phyloP scores from a whole-genome alignment of 1,140 invertebrate species.

The Hydropsyche tenuis region DNA sequence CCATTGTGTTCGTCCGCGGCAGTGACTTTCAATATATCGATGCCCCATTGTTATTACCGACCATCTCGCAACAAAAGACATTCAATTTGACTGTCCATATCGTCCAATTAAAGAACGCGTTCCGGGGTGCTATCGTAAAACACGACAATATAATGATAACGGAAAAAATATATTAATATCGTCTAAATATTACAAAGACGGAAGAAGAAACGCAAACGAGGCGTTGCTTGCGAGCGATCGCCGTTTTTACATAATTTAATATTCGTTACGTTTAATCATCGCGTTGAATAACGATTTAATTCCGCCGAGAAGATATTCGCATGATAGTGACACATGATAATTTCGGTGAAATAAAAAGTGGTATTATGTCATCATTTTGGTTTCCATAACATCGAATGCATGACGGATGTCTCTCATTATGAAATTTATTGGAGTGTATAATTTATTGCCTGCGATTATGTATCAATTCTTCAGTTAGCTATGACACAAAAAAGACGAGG shows the following conservation, averaged over 20 bases:
- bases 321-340: background rate
- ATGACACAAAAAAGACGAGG: conserved; percentile 16
- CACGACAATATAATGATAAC: background rate
- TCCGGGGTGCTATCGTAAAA: background rate
- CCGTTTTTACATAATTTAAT: conserved; percentile 14
- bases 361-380: conserved; percentile 3
- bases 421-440: conserved; percentile 39
- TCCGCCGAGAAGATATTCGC: background rate
- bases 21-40: conserved; percentile 36
- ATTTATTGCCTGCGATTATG: conserved; percentile 35
- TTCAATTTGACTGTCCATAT: conserved; percentile 25
- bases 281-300: conserved; percentile 8
- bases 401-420: conserved; percentile 32
- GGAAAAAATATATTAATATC: no score
- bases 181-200: no score
- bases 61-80: conserved; percentile 5
- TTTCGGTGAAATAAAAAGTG: background rate
- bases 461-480: conserved; percentile 10
- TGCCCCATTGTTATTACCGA: conserved; percentile 22
- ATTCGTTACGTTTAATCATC: background rate
- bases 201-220: background rate
- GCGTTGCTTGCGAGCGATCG: background rate
- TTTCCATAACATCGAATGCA: background rate
- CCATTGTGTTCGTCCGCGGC: conserved; percentile 36
- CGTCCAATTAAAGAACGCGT: conserved; percentile 15